Evolutionary conservation across 2,113 vertebrate species (phyloP).

Genomic region (Pardalotus punctatus): DNA sequence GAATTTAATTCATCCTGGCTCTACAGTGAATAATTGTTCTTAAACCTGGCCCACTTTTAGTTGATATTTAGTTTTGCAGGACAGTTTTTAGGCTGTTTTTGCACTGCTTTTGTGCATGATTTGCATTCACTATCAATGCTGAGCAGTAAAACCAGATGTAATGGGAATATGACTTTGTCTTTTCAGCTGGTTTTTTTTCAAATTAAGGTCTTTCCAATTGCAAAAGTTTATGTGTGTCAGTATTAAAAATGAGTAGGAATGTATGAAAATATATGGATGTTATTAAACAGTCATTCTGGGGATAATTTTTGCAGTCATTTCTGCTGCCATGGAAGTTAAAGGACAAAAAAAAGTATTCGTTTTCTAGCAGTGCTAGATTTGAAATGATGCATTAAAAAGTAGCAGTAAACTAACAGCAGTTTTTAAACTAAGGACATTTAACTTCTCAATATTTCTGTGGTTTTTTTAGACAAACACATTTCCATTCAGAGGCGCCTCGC

Average conservation of each 20-base stretch:
- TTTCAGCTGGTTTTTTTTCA: background rate
- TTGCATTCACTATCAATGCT: background rate
- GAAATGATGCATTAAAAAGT: background rate
- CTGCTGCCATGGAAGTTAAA: background rate
- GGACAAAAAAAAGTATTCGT: background rate
- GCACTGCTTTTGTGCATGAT: background rate
- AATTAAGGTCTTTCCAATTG: background rate
- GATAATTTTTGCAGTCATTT: background rate
- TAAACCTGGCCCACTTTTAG: background rate
- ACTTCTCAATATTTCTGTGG: background rate
- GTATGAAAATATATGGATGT: background rate
- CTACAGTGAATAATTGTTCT: background rate
- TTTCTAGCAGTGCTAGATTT: background rate
- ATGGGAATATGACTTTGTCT: background rate
- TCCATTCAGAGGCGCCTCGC: conserved; percentile 90
- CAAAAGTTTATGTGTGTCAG: background rate
- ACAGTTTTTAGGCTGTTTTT: background rate
- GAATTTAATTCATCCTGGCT: background rate
- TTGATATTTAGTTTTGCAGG: background rate
- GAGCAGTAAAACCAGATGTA: background rate
- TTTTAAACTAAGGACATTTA: background rate
- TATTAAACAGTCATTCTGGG: background rate
- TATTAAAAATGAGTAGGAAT: background rate
- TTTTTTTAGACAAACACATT: conserved; percentile 86
- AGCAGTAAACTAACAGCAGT: background rate